Conservation (phyloP, 2,888 invertebrate genomes). For the Clitarchus hookeri region DNA sequence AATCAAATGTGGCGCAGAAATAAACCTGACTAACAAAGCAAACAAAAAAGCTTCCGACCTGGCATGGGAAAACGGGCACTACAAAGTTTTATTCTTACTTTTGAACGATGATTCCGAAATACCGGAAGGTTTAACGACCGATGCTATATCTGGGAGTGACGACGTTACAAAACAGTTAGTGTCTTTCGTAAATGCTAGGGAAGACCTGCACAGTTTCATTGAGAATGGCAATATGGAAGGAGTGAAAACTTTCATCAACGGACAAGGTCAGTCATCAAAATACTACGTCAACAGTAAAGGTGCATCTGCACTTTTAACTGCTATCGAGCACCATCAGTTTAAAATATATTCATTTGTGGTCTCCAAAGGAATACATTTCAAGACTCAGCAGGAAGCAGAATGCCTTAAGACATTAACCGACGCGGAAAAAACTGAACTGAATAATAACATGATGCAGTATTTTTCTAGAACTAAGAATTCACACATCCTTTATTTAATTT, state of each 20-base stretch:
- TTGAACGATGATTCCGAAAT: not conserved
- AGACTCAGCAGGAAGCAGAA: not conserved
- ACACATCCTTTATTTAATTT: not conserved
- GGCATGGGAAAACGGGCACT: not conserved
- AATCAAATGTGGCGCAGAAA: not conserved
- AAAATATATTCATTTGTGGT: not conserved
- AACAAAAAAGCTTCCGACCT: not conserved
- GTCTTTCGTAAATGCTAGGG: not conserved
- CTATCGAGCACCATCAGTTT: not conserved
- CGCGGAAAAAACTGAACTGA: not conserved
- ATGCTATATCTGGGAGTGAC: not conserved
- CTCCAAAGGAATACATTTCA: not conserved
- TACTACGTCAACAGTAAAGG: not conserved
- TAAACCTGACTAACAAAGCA: not conserved
- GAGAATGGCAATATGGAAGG: not conserved
- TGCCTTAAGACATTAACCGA: not conserved
- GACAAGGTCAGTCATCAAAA: not conserved
- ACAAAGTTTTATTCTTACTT: not conserved
- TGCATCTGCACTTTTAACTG: not conserved
- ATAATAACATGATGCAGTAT: not conserved
- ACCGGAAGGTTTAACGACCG: not conserved
- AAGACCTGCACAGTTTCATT: not conserved
- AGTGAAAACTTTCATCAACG: not conserved
- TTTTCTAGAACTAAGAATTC: not conserved
- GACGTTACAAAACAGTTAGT: conserved; percentile 4